These are phyloP conservation scores for Heterochromis multidens DNA, from an alignment of 2,113 vertebrate genomes.

Conservation along the genomic window DNA sequence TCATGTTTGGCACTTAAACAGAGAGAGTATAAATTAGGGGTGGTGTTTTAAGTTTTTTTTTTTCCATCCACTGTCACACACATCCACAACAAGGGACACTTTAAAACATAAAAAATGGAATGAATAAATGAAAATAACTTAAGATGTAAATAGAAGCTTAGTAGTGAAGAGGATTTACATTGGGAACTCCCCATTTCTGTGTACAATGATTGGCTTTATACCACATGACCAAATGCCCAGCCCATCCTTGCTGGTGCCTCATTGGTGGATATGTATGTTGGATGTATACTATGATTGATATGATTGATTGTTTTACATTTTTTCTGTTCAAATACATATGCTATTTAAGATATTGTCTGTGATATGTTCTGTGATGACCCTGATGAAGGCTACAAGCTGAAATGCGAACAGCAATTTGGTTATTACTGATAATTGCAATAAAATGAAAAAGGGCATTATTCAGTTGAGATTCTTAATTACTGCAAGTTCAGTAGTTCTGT, in stretches of 20 bases:
- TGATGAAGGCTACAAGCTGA: neutral
- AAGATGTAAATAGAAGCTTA: neutral
- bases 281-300: neutral
- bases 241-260: neutral
- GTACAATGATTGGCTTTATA: neutral
- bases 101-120: neutral
- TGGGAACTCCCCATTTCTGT: neutral
- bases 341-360: neutral
- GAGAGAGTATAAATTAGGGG: no score
- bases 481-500: neutral
- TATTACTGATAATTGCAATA: neutral
- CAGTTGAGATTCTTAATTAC: neutral
- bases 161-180: no score
- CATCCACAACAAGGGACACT: neutral
- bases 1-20: no score
- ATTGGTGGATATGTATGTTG: neutral
- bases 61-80: neutral
- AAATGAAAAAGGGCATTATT: neutral
- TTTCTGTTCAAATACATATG: neutral
- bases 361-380: neutral
- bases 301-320: neutral
- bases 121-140: neutral
- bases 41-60: no score
- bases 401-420: neutral
- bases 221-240: neutral